Evolutionary conservation across 2,888 invertebrate species (phyloP).

Genomic region (Cylindroiulus punctatus): DNA sequence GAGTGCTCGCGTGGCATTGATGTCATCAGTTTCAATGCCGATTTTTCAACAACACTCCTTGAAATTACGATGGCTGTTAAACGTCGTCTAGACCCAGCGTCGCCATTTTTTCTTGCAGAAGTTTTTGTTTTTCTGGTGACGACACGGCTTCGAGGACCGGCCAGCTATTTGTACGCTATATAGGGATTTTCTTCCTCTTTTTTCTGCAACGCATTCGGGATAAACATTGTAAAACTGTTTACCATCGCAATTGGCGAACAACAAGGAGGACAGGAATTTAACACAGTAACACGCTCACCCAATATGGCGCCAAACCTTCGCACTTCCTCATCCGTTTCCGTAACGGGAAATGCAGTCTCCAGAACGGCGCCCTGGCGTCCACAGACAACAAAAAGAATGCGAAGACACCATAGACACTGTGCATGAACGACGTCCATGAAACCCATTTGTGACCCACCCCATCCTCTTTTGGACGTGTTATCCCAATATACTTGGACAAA

Average conservation of each 20-base stretch:
- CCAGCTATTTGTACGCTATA: neutral
- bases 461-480: no score
- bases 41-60: slow-evolving; percentile 20
- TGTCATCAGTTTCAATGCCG: slow-evolving; percentile 25
- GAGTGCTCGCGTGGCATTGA: slow-evolving; percentile 6
- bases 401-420: no score
- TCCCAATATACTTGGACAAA: no score
- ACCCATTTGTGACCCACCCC: no score
- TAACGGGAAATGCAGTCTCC: neutral
- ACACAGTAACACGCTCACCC: slow-evolving; percentile 18
- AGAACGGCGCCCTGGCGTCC: neutral
- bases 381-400: neutral
- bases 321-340: slow-evolving; percentile 25
- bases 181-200: neutral
- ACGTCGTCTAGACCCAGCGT: slow-evolving; percentile 3
- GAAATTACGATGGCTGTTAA: slow-evolving; percentile 20
- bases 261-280: slow-evolving; percentile 13
- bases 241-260: slow-evolving; percentile 17
- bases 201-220: neutral
- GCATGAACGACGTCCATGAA: no score
- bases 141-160: neutral
- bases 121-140: slow-evolving; percentile 14
- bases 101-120: neutral
- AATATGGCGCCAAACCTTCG: neutral
- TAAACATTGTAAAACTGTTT: slow-evolving; percentile 29